Evolutionary conservation across 2,113 vertebrate genomes (phyloP).

Genomic region (Trachemys scripta): DNA sequence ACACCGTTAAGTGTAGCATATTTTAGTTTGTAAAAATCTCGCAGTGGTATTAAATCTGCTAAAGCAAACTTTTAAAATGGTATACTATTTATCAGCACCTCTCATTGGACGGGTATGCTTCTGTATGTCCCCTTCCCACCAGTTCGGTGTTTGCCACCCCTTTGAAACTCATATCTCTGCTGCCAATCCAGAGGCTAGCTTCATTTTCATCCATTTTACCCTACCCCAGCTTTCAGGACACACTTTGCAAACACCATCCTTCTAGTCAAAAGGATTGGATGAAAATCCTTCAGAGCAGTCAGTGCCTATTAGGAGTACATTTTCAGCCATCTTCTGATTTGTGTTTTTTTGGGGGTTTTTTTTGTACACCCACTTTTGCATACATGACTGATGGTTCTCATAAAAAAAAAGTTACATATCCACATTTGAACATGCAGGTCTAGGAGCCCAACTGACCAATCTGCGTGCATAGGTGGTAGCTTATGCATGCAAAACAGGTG

Average conservation of each 20-base stretch:
- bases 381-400: background rate
- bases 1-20: background rate
- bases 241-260: background rate
- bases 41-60: rapidly evolving
- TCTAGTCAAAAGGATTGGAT: background rate
- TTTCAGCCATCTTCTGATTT: background rate
- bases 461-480: background rate
- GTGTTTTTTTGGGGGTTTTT: too few species aligned
- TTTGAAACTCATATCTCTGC: rapidly evolving
- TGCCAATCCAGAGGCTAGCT: rapidly evolving
- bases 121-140: background rate
- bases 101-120: background rate
- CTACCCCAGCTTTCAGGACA: background rate
- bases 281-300: background rate
- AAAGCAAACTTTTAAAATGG: background rate
- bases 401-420: background rate
- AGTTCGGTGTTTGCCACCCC: background rate
- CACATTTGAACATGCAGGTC: background rate
- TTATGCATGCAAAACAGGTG: background rate
- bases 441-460: background rate
- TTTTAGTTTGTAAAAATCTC: background rate
- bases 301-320: background rate
- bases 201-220: background rate
- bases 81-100: background rate
- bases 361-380: background rate